A percentile compares a stretch with the other conserved stretches of the same genome.
These are phyloP conservation scores for Coptodon bakossiorum DNA, from an alignment of 2,113 vertebrate genomes.

Conservation along the genomic window DNA sequence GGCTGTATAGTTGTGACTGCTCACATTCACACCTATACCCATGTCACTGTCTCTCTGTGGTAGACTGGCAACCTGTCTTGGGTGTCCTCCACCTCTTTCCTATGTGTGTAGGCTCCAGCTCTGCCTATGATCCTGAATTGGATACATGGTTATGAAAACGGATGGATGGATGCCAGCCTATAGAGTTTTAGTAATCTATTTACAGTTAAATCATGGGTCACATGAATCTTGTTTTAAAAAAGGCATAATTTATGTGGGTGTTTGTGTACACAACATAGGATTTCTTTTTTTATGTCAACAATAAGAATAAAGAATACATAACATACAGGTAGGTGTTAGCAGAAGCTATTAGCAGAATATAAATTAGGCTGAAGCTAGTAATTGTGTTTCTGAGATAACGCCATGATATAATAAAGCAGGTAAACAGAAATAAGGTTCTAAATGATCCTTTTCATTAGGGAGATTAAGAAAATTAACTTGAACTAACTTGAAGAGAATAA, in stretches of 20 bases:
- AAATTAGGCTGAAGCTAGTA: background rate
- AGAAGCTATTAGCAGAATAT: background rate
- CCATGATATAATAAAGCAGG: background rate
- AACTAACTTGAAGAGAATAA: background rate
- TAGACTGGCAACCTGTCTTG: background rate
- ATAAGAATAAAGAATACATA: background rate
- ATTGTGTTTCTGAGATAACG: background rate
- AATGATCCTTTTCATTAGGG: background rate
- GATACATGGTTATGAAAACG: background rate
- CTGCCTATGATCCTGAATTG: background rate
- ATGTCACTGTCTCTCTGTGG: background rate
- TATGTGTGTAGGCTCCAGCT: background rate
- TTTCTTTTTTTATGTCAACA: background rate
- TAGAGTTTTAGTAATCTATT: constrained; percentile 15
- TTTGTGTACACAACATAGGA: background rate
- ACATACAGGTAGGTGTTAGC: background rate
- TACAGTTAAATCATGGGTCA: background rate
- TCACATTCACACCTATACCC: background rate
- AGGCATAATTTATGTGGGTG: background rate
- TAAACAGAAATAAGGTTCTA: background rate
- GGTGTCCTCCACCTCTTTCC: background rate
- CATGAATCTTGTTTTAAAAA: background rate
- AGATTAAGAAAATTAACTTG: background rate
- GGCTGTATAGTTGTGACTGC: background rate
- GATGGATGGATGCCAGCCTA: background rate